Conservation (phyloP, 1,140 invertebrate genomes). For the Doryteuthis pealeii region DNA sequence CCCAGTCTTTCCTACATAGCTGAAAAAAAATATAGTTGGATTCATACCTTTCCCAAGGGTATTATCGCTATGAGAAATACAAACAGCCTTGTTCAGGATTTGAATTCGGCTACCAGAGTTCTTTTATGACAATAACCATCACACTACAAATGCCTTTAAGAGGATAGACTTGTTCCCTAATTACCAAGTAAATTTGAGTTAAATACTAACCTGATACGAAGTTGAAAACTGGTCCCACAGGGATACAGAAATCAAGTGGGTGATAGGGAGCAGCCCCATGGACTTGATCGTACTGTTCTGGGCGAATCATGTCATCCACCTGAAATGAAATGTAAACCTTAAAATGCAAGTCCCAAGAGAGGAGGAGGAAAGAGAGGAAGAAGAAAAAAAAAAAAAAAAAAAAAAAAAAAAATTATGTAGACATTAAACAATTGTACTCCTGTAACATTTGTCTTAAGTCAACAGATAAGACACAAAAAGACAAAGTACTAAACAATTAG, state of each 20-base stretch:
- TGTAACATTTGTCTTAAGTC: not conserved
- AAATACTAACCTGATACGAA: conserved; percentile 53
- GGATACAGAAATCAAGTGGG: conserved; percentile 58
- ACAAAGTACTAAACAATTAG: no score
- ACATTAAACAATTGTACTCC: not conserved
- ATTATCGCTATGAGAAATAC: no score
- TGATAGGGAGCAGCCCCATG: conserved; percentile 43
- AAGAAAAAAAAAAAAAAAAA: conserved; percentile 16
- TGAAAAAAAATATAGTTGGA: no score
- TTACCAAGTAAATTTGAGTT: not conserved
- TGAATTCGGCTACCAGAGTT: no score
- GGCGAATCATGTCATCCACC: conserved; percentile 41
- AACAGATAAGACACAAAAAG: no score
- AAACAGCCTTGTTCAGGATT: no score
- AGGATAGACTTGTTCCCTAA: no score
- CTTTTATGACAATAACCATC: no score
- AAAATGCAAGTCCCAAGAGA: conserved; percentile 14
- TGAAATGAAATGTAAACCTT: conserved; percentile 34
- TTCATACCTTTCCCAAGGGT: no score
- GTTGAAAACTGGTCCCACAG: conserved; percentile 59
- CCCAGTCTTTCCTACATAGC: no score
- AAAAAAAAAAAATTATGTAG: not conserved
- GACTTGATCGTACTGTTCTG: conserved; percentile 36
- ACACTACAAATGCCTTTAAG: no score
- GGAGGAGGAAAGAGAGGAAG: not conserved